phyloP scores from a whole-genome alignment of 2,797 vertebrate species.

The Gymnothorax reevesii region DNA sequence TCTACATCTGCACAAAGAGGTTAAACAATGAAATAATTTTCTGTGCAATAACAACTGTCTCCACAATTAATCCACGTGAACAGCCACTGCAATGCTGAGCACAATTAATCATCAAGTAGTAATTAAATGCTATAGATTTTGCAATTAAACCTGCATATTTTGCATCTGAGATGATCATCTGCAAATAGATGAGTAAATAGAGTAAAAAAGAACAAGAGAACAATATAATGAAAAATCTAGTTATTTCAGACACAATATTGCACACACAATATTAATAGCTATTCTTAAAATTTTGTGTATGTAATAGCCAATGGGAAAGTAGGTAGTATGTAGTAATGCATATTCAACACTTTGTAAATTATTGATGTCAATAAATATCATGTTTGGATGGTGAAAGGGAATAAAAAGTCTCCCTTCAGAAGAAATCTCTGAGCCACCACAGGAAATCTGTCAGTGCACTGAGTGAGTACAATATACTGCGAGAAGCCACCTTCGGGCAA shows the following conservation, averaged over 20 bases:
- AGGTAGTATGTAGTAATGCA: background rate
- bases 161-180: background rate
- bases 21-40: no score
- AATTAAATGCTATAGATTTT: background rate
- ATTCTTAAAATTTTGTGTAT: background rate
- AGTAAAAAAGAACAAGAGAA: background rate
- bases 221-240: background rate
- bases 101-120: background rate
- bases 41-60: no score
- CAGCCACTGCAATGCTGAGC: background rate
- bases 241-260: no score
- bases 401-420: background rate
- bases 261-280: background rate
- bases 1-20: no score
- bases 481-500: background rate
- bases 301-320: background rate
- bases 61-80: background rate
- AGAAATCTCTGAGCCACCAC: constrained; percentile 1
- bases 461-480: background rate
- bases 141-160: background rate
- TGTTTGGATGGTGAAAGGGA: background rate
- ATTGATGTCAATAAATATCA: background rate
- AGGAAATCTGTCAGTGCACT: background rate
- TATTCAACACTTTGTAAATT: background rate
- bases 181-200: background rate